Base-by-base conservation (phyloP, 2,888 invertebrate species). In the Drosophila borborema region DNA sequence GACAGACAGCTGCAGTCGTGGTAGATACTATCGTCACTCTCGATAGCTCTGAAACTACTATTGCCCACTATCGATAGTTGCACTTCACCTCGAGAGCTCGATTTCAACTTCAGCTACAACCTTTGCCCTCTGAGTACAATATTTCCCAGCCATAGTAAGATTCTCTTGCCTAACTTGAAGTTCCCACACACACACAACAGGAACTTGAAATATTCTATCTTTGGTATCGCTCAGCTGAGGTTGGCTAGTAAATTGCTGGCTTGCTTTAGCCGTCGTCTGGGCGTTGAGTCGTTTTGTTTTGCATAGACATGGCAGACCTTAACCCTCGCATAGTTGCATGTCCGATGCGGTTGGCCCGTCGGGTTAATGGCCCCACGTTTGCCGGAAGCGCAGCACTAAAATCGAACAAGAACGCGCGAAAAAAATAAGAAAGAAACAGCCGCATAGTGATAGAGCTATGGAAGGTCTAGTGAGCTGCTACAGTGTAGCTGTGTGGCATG, bases 381-480 rank as follows among this genome's bases (percentile, higher is more conserved):
- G 69, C 73, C 89, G 86, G 86, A 86, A 89, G 83, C 74, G 74
- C 73, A 70, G 82, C 87, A 86, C 87, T 84, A 84, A 86, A 86
- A 86, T 86, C 85, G 86, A 89, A 89, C 85, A 80, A 85, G 77
- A 82, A 74, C 72, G 82, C 89, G 84, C 81, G 72, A 79, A 80
- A 81, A 81, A 78, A 60, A 20, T 18, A 40, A 55, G 2, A 16
- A 28, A 4, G 28, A 31, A 40, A 55, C 8, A 16, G 38, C 40
- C 1, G 14, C 14, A 28, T 28, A 23, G 45, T 23, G 63, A 64
- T 64, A 45, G 70, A 51, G 56, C 41, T 40, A 38, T 46, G 34
- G 58, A 2, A 41, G 54, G 6, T 28, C 28, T 28, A 28, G 28
- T 2, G 34, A 9, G 7, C 34, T 34, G 9, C 34, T 5, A 14